Conservation (phyloP, 2,888 invertebrate species). For the Campopleginae sp. region DNA sequence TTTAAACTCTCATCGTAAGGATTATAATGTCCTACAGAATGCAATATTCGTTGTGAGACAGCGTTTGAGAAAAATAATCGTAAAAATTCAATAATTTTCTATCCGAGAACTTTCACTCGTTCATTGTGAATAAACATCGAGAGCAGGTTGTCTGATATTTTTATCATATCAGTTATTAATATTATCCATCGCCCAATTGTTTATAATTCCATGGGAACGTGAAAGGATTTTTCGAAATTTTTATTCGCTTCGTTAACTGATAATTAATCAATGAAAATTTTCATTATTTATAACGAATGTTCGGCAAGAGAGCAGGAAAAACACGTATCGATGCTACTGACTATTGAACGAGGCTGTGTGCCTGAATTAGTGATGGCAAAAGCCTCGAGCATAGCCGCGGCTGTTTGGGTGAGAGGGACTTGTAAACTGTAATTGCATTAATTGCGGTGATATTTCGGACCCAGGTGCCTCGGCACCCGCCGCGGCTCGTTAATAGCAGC, state of each 20-base stretch:
- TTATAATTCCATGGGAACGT: constrained; percentile 1
- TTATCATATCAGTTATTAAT: neutral
- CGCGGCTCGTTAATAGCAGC: constrained; percentile 82
- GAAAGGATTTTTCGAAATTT: neutral
- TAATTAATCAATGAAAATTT: neutral
- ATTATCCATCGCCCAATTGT: neutral
- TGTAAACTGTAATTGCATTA: constrained; percentile 84
- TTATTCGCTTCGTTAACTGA: constrained; percentile 18
- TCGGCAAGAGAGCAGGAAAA: constrained; percentile 1
- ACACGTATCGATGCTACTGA: constrained; percentile 40
- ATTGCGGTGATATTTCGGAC: constrained; percentile 83
- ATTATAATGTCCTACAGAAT: constrained; percentile 25
- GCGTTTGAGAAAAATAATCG: neutral
- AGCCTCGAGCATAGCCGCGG: constrained; percentile 58
- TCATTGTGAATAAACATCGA: neutral
- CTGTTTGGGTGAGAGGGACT: constrained; percentile 77
- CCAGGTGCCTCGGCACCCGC: constrained; percentile 82
- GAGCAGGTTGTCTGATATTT: neutral
- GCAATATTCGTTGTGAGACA: neutral
- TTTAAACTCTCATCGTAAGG: constrained; percentile 55
- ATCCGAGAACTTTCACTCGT: neutral
- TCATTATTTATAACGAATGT: constrained; percentile 12
- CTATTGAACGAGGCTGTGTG: constrained; percentile 42
- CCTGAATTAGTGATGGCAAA: constrained; percentile 69
- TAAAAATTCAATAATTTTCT: neutral